Percentiles rank a stretch among this genome's conserved stretches.
phyloP scores from a whole-genome alignment of 2,113 vertebrate species.

The Phycodurus eques region DNA sequence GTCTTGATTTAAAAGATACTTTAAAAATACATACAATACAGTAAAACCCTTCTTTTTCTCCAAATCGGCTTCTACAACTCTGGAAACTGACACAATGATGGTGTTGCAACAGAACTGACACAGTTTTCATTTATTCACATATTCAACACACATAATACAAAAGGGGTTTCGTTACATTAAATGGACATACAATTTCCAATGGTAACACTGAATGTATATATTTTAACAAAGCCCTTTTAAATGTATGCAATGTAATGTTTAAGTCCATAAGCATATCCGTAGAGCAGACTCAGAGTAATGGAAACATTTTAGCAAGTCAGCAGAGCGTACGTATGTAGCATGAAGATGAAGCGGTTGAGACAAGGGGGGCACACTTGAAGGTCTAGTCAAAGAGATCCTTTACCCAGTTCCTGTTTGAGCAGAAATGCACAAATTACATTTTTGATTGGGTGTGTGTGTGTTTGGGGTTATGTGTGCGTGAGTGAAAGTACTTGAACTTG shows the following conservation, averaged over 20 bases:
- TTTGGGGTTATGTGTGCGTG: not conserved
- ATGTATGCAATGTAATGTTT: constrained; percentile 10
- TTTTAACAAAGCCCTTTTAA: constrained; percentile 4
- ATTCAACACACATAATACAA: not conserved
- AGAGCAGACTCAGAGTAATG: not conserved
- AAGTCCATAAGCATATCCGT: not conserved
- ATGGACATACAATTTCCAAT: not conserved
- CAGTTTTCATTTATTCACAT: not conserved
- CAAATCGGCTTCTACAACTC: not conserved
- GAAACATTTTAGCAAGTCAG: constrained; percentile 1
- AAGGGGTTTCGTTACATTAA: not conserved
- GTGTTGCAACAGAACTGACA: not conserved
- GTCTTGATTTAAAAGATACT: not conserved
- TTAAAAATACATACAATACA: too few species aligned
- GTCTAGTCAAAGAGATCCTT: not conserved
- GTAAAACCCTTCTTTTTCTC: not conserved
- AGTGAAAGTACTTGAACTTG: constrained; percentile 41
- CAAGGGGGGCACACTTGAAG: not conserved
- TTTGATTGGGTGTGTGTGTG: not conserved
- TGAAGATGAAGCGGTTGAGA: not conserved
- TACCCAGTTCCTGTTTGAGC: constrained; percentile 55
- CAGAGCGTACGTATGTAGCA: not conserved
- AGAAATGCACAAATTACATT: not conserved
- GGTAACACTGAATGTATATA: not conserved
- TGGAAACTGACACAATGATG: not conserved